Evolutionary conservation across 2,113 vertebrate genomes (phyloP).

Genomic region (Marmota monax): DNA sequence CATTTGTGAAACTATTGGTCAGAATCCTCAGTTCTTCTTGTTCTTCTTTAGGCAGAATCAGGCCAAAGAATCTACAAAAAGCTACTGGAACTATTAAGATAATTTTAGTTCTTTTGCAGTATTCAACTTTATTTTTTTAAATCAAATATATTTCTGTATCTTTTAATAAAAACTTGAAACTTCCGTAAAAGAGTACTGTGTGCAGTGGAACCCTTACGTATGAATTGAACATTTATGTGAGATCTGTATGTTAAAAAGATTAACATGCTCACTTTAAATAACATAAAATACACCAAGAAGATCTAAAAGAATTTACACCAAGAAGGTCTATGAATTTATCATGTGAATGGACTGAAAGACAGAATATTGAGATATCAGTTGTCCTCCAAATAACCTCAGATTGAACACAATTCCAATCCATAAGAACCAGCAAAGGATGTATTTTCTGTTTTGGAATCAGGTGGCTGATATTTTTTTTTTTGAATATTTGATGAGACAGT

Average conservation of each 20-base stretch:
- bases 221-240: background rate
- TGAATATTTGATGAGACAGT: background rate
- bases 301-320: background rate
- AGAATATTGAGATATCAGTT: background rate
- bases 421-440: background rate
- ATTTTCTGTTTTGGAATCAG: background rate
- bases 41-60: background rate
- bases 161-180: background rate
- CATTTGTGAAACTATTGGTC: background rate
- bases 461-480: background rate
- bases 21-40: background rate
- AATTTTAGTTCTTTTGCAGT: background rate
- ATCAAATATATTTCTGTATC: background rate
- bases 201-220: background rate
- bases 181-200: background rate
- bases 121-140: background rate
- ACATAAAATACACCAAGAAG: background rate
- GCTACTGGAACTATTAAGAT: background rate
- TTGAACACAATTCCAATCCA: background rate
- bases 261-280: background rate
- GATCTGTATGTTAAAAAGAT: background rate
- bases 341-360: background rate
- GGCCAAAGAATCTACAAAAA: background rate
- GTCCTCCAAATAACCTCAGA: background rate
- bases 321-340: background rate